A percentile compares a stretch with the other conserved stretches of the same genome.
Evolutionary conservation across 2,888 invertebrate species (phyloP).

Genomic region (Chouioia cunea): DNA sequence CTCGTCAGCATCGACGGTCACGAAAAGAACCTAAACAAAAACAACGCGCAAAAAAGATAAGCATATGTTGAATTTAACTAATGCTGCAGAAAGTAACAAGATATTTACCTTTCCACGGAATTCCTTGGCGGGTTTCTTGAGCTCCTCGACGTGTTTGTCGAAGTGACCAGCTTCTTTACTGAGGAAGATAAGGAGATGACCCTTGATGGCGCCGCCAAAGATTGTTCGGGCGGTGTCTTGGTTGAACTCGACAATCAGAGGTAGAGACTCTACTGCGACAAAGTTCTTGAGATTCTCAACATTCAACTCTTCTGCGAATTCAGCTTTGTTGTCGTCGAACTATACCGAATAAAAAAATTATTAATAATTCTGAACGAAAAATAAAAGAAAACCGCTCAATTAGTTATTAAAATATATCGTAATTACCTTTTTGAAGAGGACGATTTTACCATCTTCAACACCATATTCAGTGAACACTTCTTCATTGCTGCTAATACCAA

Average conservation of each 20-base stretch:
- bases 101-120: constrained; percentile 83
- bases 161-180: constrained; percentile 90
- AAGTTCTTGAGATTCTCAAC: constrained; percentile 84
- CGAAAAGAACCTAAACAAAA: constrained; percentile 83
- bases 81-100: background rate
- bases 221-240: constrained; percentile 98
- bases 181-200: constrained; percentile 94
- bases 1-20: constrained; percentile 94
- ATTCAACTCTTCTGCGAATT: constrained; percentile 78
- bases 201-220: constrained; percentile 98
- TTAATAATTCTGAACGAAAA: constrained; percentile 28
- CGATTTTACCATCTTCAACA: constrained; percentile 82
- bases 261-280: constrained; percentile 86
- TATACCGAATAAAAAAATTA: constrained; percentile 61
- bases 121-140: constrained; percentile 87
- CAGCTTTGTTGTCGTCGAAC: constrained; percentile 88
- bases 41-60: constrained; percentile 9
- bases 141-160: constrained; percentile 82
- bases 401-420: constrained; percentile 2
- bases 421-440: constrained; percentile 91
- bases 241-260: constrained; percentile 94
- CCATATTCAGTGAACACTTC: constrained; percentile 85
- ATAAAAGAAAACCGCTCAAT: background rate
- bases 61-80: background rate
- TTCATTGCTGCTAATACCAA: constrained; percentile 86